phyloP scores from a whole-genome alignment of 2,797 vertebrate species.

The Semotilus atromaculatus region DNA sequence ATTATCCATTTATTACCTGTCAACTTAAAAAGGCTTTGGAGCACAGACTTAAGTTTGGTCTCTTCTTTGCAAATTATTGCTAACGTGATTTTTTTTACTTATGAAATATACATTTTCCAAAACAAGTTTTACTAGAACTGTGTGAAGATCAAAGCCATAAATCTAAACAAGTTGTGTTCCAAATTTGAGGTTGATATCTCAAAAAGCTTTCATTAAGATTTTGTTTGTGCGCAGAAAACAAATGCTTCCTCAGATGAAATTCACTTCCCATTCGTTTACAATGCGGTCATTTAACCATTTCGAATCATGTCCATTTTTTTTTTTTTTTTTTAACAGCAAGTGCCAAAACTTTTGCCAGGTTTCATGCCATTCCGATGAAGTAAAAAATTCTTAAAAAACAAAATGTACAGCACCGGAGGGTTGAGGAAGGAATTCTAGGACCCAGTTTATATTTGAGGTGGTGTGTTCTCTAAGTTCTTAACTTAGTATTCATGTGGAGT shows the following conservation, averaged over 20 bases:
- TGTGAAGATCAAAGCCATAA: no score
- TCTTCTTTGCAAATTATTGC: neutral
- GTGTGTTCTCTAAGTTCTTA: neutral
- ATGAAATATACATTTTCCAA: neutral
- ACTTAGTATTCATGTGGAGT: neutral
- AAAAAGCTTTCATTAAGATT: no score
- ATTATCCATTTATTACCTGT: neutral
- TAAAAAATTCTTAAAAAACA: neutral
- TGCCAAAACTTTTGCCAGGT: neutral
- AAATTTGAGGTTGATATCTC: no score
- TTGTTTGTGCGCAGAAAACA: neutral
- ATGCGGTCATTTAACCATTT: neutral
- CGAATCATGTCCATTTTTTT: neutral
- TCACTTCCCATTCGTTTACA: neutral
- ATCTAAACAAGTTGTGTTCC: no score
- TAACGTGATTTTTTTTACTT: neutral
- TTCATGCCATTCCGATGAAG: fast-evolving
- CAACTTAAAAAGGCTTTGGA: neutral
- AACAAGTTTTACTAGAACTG: neutral
- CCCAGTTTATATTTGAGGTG: neutral
- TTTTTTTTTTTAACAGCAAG: neutral
- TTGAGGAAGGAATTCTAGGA: neutral
- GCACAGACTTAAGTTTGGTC: neutral
- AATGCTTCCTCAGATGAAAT: neutral
- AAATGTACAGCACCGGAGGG: neutral